Conservation (phyloP, 2,888 invertebrate species). For the Abrostola triplasia region DNA sequence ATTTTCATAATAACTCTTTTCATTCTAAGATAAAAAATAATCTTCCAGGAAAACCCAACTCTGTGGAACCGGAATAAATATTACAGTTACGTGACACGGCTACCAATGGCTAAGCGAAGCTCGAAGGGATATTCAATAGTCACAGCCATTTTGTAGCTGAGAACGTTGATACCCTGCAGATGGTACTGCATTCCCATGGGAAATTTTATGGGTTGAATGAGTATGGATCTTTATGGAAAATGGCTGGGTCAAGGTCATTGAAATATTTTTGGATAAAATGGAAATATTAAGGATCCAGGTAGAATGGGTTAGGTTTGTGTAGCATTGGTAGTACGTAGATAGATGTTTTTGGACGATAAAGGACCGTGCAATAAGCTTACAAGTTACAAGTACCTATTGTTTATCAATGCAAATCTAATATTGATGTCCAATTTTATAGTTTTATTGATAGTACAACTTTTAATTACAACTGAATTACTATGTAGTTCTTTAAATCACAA, state of each 20-base stretch:
- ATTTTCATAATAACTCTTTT: too few species aligned
- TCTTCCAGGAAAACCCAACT: constrained; percentile 21
- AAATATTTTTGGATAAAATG: not conserved
- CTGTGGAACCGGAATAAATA: constrained; percentile 47
- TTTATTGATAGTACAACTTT: too few species aligned
- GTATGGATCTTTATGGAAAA: not conserved
- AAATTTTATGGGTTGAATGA: constrained; percentile 11
- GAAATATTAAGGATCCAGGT: not conserved
- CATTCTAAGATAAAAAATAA: not conserved
- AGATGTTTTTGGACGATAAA: too few species aligned
- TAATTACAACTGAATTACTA: too few species aligned
- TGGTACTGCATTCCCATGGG: constrained; percentile 7
- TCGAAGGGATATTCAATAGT: constrained; percentile 51
- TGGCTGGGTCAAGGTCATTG: not conserved
- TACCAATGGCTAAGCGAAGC: constrained; percentile 28
- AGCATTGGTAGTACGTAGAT: not conserved
- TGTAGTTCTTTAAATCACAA: too few species aligned
- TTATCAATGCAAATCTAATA: too few species aligned
- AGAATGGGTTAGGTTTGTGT: not conserved
- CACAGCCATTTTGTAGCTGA: constrained; percentile 17
- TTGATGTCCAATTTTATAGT: too few species aligned
- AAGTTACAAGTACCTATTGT: too few species aligned
- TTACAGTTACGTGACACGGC: constrained; percentile 50
- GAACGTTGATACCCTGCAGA: constrained; percentile 2
- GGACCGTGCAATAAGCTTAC: too few species aligned